A percentile compares a stretch with the other conserved stretches of the same genome.
phyloP scores from a whole-genome alignment of 2,888 invertebrate genomes.

The Spilosoma lubricipeda region DNA sequence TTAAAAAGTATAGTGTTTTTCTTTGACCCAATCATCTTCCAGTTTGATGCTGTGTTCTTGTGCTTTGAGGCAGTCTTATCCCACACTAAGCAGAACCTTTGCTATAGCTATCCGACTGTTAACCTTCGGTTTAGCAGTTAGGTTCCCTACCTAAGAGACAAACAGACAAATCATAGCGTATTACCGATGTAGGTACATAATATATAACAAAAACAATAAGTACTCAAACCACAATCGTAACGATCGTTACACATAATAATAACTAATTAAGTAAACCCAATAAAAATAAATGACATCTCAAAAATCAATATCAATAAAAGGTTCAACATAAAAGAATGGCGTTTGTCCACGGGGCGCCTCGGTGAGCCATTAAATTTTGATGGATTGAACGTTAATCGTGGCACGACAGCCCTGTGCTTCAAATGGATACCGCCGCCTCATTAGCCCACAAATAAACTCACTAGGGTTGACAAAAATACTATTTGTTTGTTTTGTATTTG shows the following conservation, averaged over 20 bases:
- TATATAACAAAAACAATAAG: not conserved
- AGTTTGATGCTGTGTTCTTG: not conserved
- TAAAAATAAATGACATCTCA: conserved; percentile 42
- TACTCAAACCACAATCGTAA: conserved; percentile 1
- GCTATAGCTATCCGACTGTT: too few relatives aligned
- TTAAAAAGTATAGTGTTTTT: not conserved
- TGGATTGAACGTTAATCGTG: conserved; percentile 65
- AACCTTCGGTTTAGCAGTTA: too few relatives aligned
- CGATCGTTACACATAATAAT: conserved; percentile 14
- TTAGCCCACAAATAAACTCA: conserved; percentile 57
- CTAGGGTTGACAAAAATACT: conserved; percentile 26
- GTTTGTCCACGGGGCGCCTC: conserved; percentile 41
- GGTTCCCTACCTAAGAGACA: too few relatives aligned
- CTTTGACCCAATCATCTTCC: not conserved
- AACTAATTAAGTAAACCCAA: conserved; percentile 39
- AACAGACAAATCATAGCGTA: too few relatives aligned
- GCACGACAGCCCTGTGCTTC: conserved; percentile 66
- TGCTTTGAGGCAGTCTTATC: too few relatives aligned
- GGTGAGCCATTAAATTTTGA: conserved; percentile 66
- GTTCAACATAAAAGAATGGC: conserved; percentile 49
- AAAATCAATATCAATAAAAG: conserved; percentile 56
- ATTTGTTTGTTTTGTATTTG: not conserved
- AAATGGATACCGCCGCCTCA: conserved; percentile 67
- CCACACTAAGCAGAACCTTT: too few relatives aligned
- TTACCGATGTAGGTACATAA: not conserved